phyloP scores from a whole-genome alignment of 2,113 vertebrate species.

The Rhodinocichla rosea region DNA sequence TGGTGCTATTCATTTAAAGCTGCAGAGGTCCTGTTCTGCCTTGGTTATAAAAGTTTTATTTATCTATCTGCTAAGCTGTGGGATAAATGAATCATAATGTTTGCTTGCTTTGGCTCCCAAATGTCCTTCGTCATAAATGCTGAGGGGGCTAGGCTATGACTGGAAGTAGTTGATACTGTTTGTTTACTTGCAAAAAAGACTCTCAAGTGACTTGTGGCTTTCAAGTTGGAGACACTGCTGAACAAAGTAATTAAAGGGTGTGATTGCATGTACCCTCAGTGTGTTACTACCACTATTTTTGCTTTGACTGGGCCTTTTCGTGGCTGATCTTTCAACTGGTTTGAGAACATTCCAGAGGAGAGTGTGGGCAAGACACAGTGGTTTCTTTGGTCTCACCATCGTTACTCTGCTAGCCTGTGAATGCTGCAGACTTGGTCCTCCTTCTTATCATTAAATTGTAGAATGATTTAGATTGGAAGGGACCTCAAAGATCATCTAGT shows the following conservation, averaged over 20 bases:
- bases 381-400: neutral
- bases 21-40: neutral
- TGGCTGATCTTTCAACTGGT: neutral
- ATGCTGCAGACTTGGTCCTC: neutral
- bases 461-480: neutral
- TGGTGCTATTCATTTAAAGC: rapidly evolving
- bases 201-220: neutral
- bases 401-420: neutral
- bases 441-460: neutral
- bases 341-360: neutral
- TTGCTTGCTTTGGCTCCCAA: constrained; percentile 40
- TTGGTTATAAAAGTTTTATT: neutral
- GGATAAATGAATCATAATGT: constrained; percentile 21
- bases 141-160: neutral
- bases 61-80: neutral
- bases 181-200: neutral
- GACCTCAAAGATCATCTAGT: neutral
- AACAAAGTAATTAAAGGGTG: neutral
- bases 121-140: neutral
- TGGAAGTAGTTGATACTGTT: neutral
- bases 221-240: neutral
- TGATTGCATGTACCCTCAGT: neutral
- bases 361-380: rapidly evolving
- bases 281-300: neutral
- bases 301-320: neutral